Evolutionary conservation across 2,113 vertebrate genomes (phyloP).

Genomic region (Eidolon helvum): DNA sequence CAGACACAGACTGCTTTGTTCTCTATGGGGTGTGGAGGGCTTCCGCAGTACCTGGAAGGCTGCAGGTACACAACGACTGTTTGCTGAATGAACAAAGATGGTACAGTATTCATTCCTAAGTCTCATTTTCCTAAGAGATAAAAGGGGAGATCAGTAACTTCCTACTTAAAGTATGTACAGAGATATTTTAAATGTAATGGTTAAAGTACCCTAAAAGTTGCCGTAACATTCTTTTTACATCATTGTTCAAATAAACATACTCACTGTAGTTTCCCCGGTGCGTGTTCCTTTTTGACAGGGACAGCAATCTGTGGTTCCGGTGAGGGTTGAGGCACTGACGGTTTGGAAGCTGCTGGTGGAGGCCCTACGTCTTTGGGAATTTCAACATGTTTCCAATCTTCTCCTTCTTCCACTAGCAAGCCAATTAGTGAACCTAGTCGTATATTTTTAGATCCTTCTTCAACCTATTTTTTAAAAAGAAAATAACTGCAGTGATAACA

Average conservation of each 20-base stretch:
- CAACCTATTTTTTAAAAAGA: constrained; percentile 83
- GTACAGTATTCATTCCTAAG: constrained; percentile 5
- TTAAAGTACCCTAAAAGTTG: neutral
- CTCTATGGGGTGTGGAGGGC: neutral
- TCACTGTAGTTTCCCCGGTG: constrained; percentile 78
- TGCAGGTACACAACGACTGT: neutral
- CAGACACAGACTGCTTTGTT: neutral
- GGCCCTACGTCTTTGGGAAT: constrained; percentile 83
- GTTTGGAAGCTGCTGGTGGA: constrained; percentile 57
- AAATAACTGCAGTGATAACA: neutral
- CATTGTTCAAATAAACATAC: constrained; percentile 57
- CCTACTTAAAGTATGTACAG: neutral
- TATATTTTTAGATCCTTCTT: constrained; percentile 93
- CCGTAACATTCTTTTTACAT: neutral
- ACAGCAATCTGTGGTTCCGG: constrained; percentile 60
- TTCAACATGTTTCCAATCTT: constrained; percentile 96
- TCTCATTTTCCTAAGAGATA: neutral
- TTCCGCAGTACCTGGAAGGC: neutral
- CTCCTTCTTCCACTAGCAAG: constrained; percentile 94
- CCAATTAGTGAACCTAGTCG: constrained; percentile 92
- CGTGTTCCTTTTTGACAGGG: constrained; percentile 63
- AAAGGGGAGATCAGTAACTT: neutral
- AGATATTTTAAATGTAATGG: neutral
- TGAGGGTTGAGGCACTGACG: constrained; percentile 39
- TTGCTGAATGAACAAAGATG: neutral